phyloP scores from a whole-genome alignment of 2,797 vertebrate genomes.

The Astyanax mexicanus region DNA sequence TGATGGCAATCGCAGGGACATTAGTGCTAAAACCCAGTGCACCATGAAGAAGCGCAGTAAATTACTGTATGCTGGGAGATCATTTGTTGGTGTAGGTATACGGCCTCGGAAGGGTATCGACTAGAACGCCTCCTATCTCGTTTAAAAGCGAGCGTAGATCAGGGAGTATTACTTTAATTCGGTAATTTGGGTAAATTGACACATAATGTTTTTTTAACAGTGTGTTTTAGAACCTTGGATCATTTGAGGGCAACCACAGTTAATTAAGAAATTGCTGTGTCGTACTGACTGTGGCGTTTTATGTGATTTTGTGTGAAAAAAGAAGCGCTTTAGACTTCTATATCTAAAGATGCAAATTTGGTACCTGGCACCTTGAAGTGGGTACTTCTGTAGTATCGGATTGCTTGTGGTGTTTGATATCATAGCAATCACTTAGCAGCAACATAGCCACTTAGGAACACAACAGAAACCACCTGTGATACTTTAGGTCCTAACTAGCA shows the following conservation, averaged over 20 bases:
- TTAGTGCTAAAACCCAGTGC: conserved; percentile 20
- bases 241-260: not conserved
- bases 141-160: conserved; percentile 21
- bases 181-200: conserved; percentile 11
- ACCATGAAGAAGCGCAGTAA: conserved; percentile 13
- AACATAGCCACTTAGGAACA: too few relatives aligned
- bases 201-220: conserved; percentile 4
- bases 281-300: conserved; percentile 1
- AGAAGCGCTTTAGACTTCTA: not conserved
- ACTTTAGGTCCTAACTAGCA: too few relatives aligned
- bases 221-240: conserved; percentile 5
- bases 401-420: too few relatives aligned
- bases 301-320: conserved; percentile 4
- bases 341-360: too few relatives aligned
- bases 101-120: not conserved
- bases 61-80: conserved; percentile 5
- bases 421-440: too few relatives aligned
- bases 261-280: conserved; percentile 6
- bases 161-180: conserved; percentile 11
- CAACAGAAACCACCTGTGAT: too few relatives aligned
- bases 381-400: too few relatives aligned
- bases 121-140: not conserved
- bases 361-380: too few relatives aligned
- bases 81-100: not conserved
- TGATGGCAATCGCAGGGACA: conserved; percentile 23